Base-by-base conservation (phyloP, 2,888 invertebrate species). In the Leucozona laternaria region DNA sequence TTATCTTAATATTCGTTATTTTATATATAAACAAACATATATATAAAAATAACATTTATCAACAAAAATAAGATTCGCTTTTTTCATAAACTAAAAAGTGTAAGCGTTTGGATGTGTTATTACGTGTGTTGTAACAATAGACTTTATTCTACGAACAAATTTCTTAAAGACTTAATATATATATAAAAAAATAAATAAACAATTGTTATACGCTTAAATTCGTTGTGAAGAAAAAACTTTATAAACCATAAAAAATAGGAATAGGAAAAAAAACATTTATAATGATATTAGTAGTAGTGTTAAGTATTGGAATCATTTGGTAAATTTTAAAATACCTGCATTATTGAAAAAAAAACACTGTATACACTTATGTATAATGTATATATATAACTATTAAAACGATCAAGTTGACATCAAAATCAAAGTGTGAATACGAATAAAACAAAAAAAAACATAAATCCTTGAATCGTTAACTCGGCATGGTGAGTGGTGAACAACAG, bases 401-500 rank as follows among this genome's bases (percentile, higher is more conserved):
- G 8, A 45, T 10, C 10, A 31, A 55, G n/a, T 31, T 34, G n/a
- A 40, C 1, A 15, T 31, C 0, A 2, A 22, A 37, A 37, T 22
- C 7, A 60, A 60, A 60, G 7, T 40, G 60, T 4, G 22, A 20
- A 15, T 37, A 22, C 22, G 15, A 60, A 22, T 37, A 31, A 48
- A 50, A 20, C 8, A 40, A 37, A 53, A 34, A 37, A 37, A 55
- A 68, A 3, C 7, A 28, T 34, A 31, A 50, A 25, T 48, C 20
- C 17, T 53, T 34, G n/a, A 72, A 48, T 62, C 17, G 50, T 55
- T 22, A 55, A 68, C 43, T 76, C 81, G 85, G 88, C 48, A 88
- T 88, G 85, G 88, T 82, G 53, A 86, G 82, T 88, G 79, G 81
- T 77, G 70, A 88, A 75, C 80, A 88, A 77, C 79, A 82, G 66